A percentile compares a stretch with the other conserved stretches of the same genome.
Conservation (phyloP, 2,797 vertebrate genomes). For the Enteromius mattozi region DNA sequence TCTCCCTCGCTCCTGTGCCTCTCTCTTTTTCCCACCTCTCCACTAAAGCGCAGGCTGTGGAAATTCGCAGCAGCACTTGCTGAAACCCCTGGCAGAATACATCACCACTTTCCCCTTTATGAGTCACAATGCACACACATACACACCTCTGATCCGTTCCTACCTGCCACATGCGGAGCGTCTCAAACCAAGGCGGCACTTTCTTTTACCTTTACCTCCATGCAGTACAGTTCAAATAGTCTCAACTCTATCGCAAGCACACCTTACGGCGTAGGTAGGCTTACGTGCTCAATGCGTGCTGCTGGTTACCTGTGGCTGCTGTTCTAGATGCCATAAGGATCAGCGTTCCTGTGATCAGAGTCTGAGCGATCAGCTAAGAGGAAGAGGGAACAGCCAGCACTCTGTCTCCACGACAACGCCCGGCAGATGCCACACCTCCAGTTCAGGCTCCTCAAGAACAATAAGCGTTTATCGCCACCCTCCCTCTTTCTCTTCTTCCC, state of each 20-base stretch:
- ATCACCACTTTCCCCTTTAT: constrained; percentile 62
- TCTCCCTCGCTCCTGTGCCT: constrained; percentile 5
- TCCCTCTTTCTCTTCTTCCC: constrained; percentile 48
- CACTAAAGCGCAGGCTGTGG: constrained; percentile 47
- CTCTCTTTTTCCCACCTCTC: constrained; percentile 32
- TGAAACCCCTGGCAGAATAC: constrained; percentile 56
- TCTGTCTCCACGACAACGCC: constrained; percentile 67
- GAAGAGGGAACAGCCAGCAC: constrained; percentile 60
- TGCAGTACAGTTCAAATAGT: constrained; percentile 19
- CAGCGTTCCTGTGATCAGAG: constrained; percentile 57
- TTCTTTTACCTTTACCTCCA: background rate
- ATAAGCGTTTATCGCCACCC: constrained; percentile 65
- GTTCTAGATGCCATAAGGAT: constrained; percentile 66
- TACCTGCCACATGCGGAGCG: constrained; percentile 46
- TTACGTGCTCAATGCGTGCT: constrained; percentile 6
- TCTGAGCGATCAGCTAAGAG: constrained; percentile 61
- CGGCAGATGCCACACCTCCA: constrained; percentile 66
- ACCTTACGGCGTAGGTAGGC: background rate
- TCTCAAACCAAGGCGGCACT: constrained; percentile 2
- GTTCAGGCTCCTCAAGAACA: constrained; percentile 64
- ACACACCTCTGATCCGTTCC: constrained; percentile 50
- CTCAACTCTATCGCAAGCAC: constrained; percentile 21
- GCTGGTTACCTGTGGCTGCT: constrained; percentile 65
- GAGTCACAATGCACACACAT: constrained; percentile 57
- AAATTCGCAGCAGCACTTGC: constrained; percentile 52